Conservation (phyloP, 2,888 invertebrate species). For the Brachyopa scutellaris region DNA sequence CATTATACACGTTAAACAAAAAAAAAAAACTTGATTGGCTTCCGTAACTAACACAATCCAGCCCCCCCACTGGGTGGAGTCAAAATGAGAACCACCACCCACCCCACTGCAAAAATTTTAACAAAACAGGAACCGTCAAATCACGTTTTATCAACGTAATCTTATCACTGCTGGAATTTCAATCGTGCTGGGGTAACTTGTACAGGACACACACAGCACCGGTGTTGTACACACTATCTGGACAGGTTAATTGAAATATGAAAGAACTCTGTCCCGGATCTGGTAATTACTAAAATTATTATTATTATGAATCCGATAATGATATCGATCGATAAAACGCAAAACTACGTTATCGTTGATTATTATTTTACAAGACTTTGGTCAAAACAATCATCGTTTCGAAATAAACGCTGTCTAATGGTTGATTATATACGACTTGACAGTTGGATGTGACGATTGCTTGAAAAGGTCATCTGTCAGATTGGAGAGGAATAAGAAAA, state of each 20-base stretch:
- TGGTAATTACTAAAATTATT: slow-evolving; percentile 10
- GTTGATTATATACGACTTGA: neutral
- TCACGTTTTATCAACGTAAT: slow-evolving; percentile 25
- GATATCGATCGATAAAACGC: slow-evolving; percentile 27
- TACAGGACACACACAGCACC: neutral
- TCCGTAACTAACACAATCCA: neutral
- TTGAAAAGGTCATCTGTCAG: neutral
- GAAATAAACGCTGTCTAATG: slow-evolving; percentile 30
- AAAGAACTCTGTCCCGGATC: neutral
- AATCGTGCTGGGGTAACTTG: neutral
- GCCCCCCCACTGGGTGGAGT: slow-evolving; percentile 26
- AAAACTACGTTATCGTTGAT: neutral
- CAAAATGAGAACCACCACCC: slow-evolving; percentile 8
- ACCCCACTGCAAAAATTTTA: neutral
- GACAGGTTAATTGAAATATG: slow-evolving; percentile 6
- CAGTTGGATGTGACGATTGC: neutral
- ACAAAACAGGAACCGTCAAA: neutral
- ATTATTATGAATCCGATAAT: slow-evolving; percentile 4
- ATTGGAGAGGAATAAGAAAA: too few species aligned
- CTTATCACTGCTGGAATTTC: slow-evolving; percentile 25
- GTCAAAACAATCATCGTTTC: slow-evolving; percentile 21
- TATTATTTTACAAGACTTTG: neutral
- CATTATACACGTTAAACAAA: too few species aligned
- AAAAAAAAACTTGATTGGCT: slow-evolving; percentile 36
- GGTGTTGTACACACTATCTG: neutral